Evolutionary conservation across 2,888 invertebrate genomes (phyloP).

Genomic region (Zygogramma bicolorata): DNA sequence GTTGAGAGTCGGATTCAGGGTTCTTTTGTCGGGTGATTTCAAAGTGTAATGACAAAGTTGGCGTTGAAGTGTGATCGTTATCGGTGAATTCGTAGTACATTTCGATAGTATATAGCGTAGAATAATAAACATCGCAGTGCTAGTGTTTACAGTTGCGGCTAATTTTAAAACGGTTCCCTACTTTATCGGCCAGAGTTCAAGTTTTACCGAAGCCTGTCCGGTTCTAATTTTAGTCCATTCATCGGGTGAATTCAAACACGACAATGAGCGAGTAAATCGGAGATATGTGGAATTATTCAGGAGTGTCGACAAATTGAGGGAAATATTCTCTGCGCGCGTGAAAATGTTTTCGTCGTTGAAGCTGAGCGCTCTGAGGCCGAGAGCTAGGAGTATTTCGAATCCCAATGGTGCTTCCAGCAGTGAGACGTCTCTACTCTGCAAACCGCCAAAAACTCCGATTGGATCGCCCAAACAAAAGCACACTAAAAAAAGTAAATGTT

Average conservation of each 20-base stretch:
- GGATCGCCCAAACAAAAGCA: slow-evolving; percentile 68
- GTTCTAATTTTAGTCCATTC: slow-evolving; percentile 46
- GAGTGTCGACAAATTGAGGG: slow-evolving; percentile 10
- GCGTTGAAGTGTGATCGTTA: slow-evolving; percentile 4
- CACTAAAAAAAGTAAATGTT: slow-evolving; percentile 64
- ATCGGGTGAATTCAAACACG: slow-evolving; percentile 29
- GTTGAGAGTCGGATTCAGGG: slow-evolving; percentile 4
- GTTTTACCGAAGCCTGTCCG: slow-evolving; percentile 16
- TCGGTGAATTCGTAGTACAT: not conserved
- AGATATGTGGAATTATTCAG: slow-evolving; percentile 17
- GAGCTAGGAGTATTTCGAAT: slow-evolving; percentile 70
- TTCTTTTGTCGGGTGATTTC: not conserved
- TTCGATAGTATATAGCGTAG: slow-evolving; percentile 1
- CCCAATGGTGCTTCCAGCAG: slow-evolving; percentile 58
- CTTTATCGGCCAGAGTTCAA: slow-evolving; percentile 32
- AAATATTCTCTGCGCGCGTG: slow-evolving; percentile 15
- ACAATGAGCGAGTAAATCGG: slow-evolving; percentile 33
- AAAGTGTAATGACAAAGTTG: slow-evolving; percentile 12
- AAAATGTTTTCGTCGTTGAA: slow-evolving; percentile 73
- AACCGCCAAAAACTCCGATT: slow-evolving; percentile 72
- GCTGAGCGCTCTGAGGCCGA: slow-evolving; percentile 68
- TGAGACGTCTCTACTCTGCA: slow-evolving; percentile 66
- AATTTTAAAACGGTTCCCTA: slow-evolving; percentile 37
- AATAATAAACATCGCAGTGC: slow-evolving; percentile 30
- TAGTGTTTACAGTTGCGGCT: slow-evolving; percentile 43